These are phyloP conservation scores for Halichoerus grypus DNA, from an alignment of 2,113 vertebrate species.

Conservation along the genomic window DNA sequence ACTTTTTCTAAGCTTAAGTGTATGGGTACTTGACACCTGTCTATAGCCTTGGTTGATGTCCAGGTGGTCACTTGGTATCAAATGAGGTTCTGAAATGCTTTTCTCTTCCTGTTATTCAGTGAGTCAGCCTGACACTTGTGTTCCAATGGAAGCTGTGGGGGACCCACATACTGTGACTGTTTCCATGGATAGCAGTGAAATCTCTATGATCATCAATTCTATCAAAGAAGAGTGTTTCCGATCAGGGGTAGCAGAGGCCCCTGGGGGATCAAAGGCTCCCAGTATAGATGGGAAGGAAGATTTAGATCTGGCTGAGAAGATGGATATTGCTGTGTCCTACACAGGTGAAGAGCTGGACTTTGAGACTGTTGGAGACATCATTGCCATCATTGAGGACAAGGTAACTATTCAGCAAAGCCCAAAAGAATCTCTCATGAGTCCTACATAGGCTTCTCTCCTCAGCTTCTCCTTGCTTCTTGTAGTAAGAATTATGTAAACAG, in stretches of 20 bases:
- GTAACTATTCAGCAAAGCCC: conserved; percentile 85
- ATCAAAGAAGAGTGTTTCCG: conserved; percentile 91
- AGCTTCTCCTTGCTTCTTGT: conserved; percentile 27
- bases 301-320: conserved; percentile 95
- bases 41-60: conserved; percentile 46
- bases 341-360: conserved; percentile 97
- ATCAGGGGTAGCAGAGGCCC: conserved; percentile 86
- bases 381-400: conserved; percentile 99
- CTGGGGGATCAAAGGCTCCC: conserved; percentile 90
- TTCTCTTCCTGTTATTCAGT: conserved; percentile 84
- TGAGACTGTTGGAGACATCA: conserved; percentile 97
- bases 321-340: conserved; percentile 95
- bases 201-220: conserved; percentile 93
- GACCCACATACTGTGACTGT: conserved; percentile 90
- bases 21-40: conserved; percentile 69
- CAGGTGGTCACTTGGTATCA: conserved; percentile 64
- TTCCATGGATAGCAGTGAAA: conserved; percentile 91
- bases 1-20: conserved; percentile 44
- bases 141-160: conserved; percentile 88
- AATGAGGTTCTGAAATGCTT: conserved; percentile 80
- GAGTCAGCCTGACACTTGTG: conserved; percentile 89
- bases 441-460: conserved; percentile 39
- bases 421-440: conserved; percentile 23
- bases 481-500: conserved; percentile 44
- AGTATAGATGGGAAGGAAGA: conserved; percentile 92